These are phyloP conservation scores for Lampris incognitus DNA, from an alignment of 2,113 vertebrate species.

Conservation along the genomic window DNA sequence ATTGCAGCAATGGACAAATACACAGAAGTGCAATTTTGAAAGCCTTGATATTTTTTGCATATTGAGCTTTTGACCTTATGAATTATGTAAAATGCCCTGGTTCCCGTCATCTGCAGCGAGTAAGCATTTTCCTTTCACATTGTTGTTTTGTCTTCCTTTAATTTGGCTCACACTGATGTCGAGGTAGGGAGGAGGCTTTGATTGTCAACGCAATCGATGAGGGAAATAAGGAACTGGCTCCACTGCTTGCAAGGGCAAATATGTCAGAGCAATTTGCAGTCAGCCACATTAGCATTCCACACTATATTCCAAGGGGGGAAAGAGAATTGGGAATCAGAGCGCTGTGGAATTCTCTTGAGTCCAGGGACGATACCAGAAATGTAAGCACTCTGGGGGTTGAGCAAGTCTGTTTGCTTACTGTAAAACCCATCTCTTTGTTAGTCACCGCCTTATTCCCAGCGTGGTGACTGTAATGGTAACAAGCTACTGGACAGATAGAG, in stretches of 20 bases:
- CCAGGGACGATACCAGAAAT: constrained; percentile 29
- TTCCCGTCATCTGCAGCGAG: not conserved
- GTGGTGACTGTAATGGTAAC: constrained; percentile 5
- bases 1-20: not conserved
- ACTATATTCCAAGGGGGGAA: constrained; percentile 12
- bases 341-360: constrained; percentile 23
- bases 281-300: constrained; percentile 47
- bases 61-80: no score
- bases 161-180: not conserved
- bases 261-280: constrained; percentile 25
- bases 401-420: constrained; percentile 28
- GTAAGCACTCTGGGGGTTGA: constrained; percentile 46
- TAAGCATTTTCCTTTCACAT: constrained; percentile 2
- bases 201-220: constrained; percentile 44
- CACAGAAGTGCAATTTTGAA: no score
- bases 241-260: constrained; percentile 42
- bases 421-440: constrained; percentile 30
- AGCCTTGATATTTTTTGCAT: no score
- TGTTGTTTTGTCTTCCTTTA: not conserved
- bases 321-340: constrained; percentile 40
- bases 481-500: not conserved
- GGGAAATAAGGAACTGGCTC: constrained; percentile 1
- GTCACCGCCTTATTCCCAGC: constrained; percentile 30
- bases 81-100: not conserved
- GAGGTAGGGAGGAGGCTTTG: not conserved